These are phyloP conservation scores for Ferrisia virgata DNA, from an alignment of 2,888 invertebrate species.

Conservation along the genomic window DNA sequence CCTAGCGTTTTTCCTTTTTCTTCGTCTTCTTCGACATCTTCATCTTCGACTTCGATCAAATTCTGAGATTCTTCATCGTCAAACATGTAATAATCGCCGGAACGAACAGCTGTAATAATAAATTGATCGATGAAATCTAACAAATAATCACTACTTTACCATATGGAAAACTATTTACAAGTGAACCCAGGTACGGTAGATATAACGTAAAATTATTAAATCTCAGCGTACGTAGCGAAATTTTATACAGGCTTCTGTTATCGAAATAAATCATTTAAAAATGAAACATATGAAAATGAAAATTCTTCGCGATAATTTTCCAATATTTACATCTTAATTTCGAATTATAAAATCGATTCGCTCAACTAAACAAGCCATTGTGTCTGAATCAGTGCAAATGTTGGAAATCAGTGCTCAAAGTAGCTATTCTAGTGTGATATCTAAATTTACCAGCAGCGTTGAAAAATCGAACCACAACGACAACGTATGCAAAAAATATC, in stretches of 20 bases:
- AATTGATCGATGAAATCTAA: neutral
- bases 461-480: neutral
- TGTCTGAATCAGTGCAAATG: neutral
- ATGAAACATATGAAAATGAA: neutral
- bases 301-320: neutral
- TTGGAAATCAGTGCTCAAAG: neutral
- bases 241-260: neutral
- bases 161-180: neutral
- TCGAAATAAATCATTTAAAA: neutral
- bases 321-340: neutral
- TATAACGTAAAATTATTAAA: neutral
- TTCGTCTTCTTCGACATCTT: conserved; percentile 56
- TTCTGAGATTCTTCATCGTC: conserved; percentile 59
- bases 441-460: neutral
- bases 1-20: conserved; percentile 46
- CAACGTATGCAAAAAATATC: neutral
- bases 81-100: conserved; percentile 99
- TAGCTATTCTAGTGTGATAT: neutral
- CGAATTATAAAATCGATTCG: neutral
- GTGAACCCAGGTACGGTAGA: too few species aligned
- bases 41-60: conserved; percentile 69
- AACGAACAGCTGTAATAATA: conserved; percentile 77
- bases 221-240: neutral
- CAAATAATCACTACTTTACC: neutral
- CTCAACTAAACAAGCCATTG: neutral